Base-by-base conservation (phyloP, 1,140 invertebrate species). In the Maniola jurtina region DNA sequence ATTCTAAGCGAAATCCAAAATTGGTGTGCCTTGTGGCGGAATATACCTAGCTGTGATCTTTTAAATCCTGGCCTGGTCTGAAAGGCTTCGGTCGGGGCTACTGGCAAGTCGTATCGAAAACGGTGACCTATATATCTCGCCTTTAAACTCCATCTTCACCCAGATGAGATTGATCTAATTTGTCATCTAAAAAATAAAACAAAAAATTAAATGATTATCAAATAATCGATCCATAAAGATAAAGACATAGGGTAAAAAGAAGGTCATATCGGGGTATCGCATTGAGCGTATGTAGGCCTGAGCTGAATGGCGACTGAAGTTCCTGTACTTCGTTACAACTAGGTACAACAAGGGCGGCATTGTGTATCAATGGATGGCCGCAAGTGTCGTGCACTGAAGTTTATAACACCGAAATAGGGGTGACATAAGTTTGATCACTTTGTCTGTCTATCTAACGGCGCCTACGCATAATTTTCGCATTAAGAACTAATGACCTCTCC, bases 291-390 rank as follows among this genome's bases (percentile, higher is more conserved):
- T 78, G 70, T 76, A 73, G 76, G 73, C 68, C 73, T 64, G 45
- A 45, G 66, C 56, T 77, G 65, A 79, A 76, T 79, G 73, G 58
- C 58, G 73, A 80, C 73, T 74, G 76, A 78, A 80, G 74, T 70
- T 76, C 73, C 77, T 80, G 75, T 79, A 80, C 79, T 78, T 79
- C 74, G 78, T 80, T 77, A 79, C 71, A 79, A 75, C 71, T 72
- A n/a, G n/a, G n/a, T n/a, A 76, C 25, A 25, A 25, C 25, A 2
- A 25, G 56, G n/a, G 35, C 47, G 57, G 45, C 52, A 65, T 65
- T 65, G 36, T 65, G 58, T 14, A 48, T 48, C 47, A 48, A 48
- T 48, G 47, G 14, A 25, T 25, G 10, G 47, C 47, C 47, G 10
- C 47, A 14, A 48, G 14, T 48, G 47, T 2, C 40, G 13, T 42